Evolutionary conservation across 1,140 invertebrate genomes (phyloP).

Genomic region (Heliothis subflexa): DNA sequence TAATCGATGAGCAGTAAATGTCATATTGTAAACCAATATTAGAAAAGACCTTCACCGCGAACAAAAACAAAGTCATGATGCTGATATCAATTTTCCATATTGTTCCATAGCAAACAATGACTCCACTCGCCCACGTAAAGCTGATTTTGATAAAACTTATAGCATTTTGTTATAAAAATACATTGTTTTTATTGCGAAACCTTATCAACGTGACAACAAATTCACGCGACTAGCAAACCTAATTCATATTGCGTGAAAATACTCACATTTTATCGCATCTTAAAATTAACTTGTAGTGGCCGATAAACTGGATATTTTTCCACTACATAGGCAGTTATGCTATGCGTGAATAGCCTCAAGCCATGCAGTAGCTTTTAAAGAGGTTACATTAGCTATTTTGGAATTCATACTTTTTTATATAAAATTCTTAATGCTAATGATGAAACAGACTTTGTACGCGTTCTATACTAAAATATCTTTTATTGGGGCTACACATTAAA

Average conservation of each 20-base stretch:
- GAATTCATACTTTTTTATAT: background rate
- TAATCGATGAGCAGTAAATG: background rate
- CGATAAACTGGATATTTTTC: background rate
- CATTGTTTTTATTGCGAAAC: slow-evolving; percentile 11
- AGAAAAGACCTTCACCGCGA: background rate
- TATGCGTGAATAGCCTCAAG: background rate
- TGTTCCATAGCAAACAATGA: slow-evolving; percentile 23
- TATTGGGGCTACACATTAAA: slow-evolving; percentile 1
- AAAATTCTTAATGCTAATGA: background rate
- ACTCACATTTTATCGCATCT: background rate
- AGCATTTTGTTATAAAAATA: slow-evolving; percentile 6
- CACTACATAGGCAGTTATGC: background rate
- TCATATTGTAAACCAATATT: slow-evolving; percentile 19
- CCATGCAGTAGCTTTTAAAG: background rate
- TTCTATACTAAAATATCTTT: background rate
- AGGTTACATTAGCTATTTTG: background rate
- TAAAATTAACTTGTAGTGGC: background rate
- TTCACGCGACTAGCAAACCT: background rate
- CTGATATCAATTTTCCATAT: slow-evolving; percentile 37
- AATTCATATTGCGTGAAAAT: background rate
- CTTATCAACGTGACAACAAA: background rate
- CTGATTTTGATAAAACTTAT: slow-evolving; percentile 19
- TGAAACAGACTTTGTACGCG: background rate
- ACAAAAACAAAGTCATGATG: background rate
- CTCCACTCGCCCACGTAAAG: slow-evolving; percentile 29